Base-by-base conservation (phyloP, 37 sponge, comb jelly and placozoan genomes). In the Beroe forskalii region DNA sequence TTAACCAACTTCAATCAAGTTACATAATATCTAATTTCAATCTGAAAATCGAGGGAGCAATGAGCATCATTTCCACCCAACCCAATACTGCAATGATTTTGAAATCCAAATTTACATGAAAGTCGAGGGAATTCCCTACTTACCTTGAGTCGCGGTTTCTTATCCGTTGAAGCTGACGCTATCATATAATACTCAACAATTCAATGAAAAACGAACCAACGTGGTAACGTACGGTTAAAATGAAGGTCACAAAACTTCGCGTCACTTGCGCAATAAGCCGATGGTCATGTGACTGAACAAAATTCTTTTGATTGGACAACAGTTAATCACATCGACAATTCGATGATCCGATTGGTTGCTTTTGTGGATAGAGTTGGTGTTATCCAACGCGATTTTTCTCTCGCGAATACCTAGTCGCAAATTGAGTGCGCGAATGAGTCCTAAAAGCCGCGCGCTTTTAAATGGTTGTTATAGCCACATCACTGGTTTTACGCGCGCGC, bases 141-240 rank as follows among this genome's bases (percentile, higher is more conserved):
- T 63, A 63, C 66, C 66, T 63, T 63, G 6, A 63, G 20, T 63
- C 66, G 66, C 66, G 66, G 66, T 63, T 30, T 63, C 28, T 63
- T 24, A 30, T 63, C 66, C n/a, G 66, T 63, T 63, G 66, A 63
- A 63, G 66, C 3, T n/a, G 25, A 30, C 20, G 66, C 66, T 63
- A 24, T 63, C 66, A 63, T 63, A 63, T 63, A 63, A 63, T 63
- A 63, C 25, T 63, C 25, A 63, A 63, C 66, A 63, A 24, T 28
- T 28, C 66, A 30, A 63, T 63, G 66, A 63, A 63, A n/a, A 63
- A 28, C 66, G 25, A 30, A 3, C 66, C 66, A 63, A 63, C 66
- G 25, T 30, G 66, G 66, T 63, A 63, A 63, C 66, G 66, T 63
- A 63, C 66, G 66, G 66, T 63, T 63, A 63, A 63, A 63, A 63